Conservation (phyloP, 2,888 invertebrate species). For the Aphodius sticticus region DNA sequence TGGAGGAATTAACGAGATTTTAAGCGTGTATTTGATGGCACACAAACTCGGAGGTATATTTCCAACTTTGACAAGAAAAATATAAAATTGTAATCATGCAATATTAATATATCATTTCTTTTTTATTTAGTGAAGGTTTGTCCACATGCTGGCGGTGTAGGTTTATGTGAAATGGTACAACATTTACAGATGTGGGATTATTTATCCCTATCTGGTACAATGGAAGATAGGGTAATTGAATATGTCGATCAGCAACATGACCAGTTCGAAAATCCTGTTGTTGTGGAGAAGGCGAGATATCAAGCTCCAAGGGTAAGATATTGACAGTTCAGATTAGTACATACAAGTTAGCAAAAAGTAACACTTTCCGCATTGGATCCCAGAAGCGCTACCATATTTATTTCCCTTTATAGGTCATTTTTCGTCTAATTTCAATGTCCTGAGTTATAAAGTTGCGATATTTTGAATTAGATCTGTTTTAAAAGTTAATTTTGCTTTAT, state of each 20-base stretch:
- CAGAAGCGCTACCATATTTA: too few relatives aligned
- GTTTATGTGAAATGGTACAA: conserved; percentile 93
- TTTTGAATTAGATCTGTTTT: too few relatives aligned
- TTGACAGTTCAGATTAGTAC: too few relatives aligned
- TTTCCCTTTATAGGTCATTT: too few relatives aligned
- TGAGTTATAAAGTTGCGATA: too few relatives aligned
- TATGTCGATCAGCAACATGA: conserved; percentile 92
- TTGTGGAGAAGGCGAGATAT: conserved; percentile 76
- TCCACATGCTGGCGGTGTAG: conserved; percentile 95
- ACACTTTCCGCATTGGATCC: too few relatives aligned
- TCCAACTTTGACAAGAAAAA: conserved; percentile 19
- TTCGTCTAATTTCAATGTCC: too few relatives aligned
- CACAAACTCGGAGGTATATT: conserved; percentile 76
- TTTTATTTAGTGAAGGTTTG: conserved; percentile 81
- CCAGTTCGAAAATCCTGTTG: conserved; percentile 80
- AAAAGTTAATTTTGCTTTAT: conserved; percentile 26
- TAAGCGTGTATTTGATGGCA: conserved; percentile 90
- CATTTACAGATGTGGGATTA: conserved; percentile 92
- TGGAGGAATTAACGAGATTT: conserved; percentile 87
- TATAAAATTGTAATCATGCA: background rate
- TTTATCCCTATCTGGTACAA: conserved; percentile 74
- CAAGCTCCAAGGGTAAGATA: conserved; percentile 73
- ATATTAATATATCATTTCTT: conserved; percentile 35
- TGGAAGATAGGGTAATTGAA: conserved; percentile 79
- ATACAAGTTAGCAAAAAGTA: background rate